Evolutionary conservation across 2,113 vertebrate species (phyloP).

Genomic region (Theristicus caerulescens): DNA sequence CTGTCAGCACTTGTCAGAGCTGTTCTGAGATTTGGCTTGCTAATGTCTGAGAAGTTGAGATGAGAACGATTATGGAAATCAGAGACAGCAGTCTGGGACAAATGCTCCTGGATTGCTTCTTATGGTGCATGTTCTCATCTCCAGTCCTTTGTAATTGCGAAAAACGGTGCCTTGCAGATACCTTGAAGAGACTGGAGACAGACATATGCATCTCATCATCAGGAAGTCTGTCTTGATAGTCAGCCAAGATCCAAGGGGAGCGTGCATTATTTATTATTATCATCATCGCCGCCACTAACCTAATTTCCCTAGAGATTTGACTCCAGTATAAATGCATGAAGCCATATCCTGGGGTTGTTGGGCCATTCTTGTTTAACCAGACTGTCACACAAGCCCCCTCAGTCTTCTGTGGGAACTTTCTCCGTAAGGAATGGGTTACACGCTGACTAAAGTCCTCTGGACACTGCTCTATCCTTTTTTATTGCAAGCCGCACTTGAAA

Average conservation of each 20-base stretch:
- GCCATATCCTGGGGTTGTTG: not conserved
- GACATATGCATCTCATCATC: conserved; percentile 47
- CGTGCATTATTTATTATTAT: conserved; percentile 29
- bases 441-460: not conserved
- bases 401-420: not conserved
- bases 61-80: conserved; percentile 24
- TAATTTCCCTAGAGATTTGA: conserved; percentile 28
- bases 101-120: conserved; percentile 28
- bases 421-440: not conserved
- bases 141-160: conserved; percentile 47
- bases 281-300: not conserved
- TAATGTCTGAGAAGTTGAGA: conserved; percentile 31
- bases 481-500: not conserved
- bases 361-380: not conserved
- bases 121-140: conserved; percentile 43
- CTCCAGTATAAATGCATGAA: not conserved
- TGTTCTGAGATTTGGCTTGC: conserved; percentile 47
- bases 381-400: not conserved
- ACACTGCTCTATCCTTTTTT: not conserved
- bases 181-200: conserved; percentile 49
- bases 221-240: conserved; percentile 56
- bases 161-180: conserved; percentile 48
- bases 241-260: conserved; percentile 35
- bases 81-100: conserved; percentile 46
- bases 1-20: not conserved